Evolutionary conservation across 2,888 invertebrate genomes (phyloP).

Genomic region (Aromia moschata): DNA sequence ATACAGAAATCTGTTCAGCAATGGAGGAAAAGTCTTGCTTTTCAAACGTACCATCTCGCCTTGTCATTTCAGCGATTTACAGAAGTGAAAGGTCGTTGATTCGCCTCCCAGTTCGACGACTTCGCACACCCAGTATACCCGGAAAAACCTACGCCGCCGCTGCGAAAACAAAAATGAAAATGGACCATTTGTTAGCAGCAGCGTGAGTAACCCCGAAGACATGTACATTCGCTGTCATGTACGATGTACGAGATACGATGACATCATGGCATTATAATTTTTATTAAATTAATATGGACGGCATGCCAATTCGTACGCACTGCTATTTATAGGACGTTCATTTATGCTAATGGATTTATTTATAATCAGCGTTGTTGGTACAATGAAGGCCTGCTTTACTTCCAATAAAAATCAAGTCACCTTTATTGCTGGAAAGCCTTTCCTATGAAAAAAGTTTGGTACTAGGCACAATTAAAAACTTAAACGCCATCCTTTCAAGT

Average conservation of each 20-base stretch:
- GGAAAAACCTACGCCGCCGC: neutral
- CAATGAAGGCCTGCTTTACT: neutral
- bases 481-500: too few relatives aligned
- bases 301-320: slow-evolving; percentile 11
- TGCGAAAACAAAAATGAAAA: neutral
- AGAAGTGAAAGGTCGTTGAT: neutral
- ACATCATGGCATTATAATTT: slow-evolving; percentile 21
- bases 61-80: too few relatives aligned
- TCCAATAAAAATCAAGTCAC: neutral
- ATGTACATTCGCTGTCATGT: neutral
- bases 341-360: slow-evolving; percentile 13
- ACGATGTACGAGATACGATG: slow-evolving; percentile 5
- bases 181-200: neutral
- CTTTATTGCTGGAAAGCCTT: neutral
- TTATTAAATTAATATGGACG: slow-evolving; percentile 20
- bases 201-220: neutral
- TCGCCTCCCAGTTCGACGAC: neutral
- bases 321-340: slow-evolving; percentile 18
- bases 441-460: too few relatives aligned
- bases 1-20: too few relatives aligned
- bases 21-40: too few relatives aligned
- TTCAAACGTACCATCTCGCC: too few relatives aligned
- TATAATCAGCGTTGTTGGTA: slow-evolving; percentile 6
- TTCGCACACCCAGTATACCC: neutral
- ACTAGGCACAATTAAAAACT: too few relatives aligned